Evolutionary conservation across 2,888 invertebrate genomes (phyloP).

Genomic region (Thumatha senex): DNA sequence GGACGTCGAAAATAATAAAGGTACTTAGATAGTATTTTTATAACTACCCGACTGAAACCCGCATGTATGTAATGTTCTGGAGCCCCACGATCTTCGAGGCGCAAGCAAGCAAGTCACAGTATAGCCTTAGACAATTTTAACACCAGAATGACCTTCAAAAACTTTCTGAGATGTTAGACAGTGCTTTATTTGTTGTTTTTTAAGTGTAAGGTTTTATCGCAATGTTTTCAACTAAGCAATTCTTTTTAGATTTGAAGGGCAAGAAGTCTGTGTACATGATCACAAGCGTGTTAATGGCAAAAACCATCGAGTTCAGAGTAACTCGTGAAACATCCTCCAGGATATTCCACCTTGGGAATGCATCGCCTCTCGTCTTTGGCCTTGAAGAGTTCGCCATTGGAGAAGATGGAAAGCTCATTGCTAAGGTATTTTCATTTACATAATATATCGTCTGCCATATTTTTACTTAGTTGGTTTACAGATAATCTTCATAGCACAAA

Average conservation of each 20-base stretch:
- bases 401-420: constrained; percentile 71
- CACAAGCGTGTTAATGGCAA: constrained; percentile 76
- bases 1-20: constrained; percentile 68
- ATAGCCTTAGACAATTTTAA: too few species aligned
- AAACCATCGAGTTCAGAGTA: constrained; percentile 79
- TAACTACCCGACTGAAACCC: not conserved
- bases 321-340: constrained; percentile 73
- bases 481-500: too few species aligned
- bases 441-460: not conserved
- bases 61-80: not conserved
- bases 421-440: constrained; percentile 54
- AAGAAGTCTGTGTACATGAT: constrained; percentile 79
- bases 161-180: too few species aligned
- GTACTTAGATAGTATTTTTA: constrained; percentile 39
- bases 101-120: too few species aligned
- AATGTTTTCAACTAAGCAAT: not conserved
- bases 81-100: too few species aligned
- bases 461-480: not conserved
- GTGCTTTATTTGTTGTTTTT: too few species aligned
- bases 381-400: constrained; percentile 74
- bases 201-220: too few species aligned
- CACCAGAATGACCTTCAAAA: too few species aligned
- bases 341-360: constrained; percentile 79
- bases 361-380: constrained; percentile 75
- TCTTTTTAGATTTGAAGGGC: constrained; percentile 68